A percentile compares a stretch with the other conserved stretches of the same genome.
Conservation (phyloP, 2,797 vertebrate genomes). For the Etheostoma nigrum region DNA sequence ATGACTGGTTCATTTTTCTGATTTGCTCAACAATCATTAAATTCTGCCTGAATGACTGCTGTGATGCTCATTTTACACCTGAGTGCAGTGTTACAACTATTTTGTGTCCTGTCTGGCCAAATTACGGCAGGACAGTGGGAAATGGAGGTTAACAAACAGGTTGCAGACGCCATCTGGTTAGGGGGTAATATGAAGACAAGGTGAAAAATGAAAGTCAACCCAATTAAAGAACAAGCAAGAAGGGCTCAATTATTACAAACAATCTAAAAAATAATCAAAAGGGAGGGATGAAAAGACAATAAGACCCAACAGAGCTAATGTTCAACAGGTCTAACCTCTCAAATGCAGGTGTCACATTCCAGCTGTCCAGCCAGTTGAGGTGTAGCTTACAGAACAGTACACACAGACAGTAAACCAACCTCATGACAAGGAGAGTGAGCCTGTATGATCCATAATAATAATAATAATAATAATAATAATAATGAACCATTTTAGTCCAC, state of each 20-base stretch:
- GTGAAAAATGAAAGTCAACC: conserved; percentile 6
- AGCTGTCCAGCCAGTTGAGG: conserved; percentile 35
- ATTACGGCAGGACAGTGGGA: conserved; percentile 9
- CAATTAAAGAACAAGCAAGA: background rate
- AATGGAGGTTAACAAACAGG: conserved; percentile 20
- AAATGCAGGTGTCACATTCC: conserved; percentile 56
- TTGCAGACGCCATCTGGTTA: background rate
- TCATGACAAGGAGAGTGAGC: conserved; percentile 9
- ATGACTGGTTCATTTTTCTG: conserved; percentile 49
- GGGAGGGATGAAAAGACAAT: background rate
- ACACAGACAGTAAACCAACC: conserved; percentile 31
- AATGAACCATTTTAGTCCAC: conserved; percentile 19
- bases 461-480: conserved; percentile 17
- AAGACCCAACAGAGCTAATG: background rate
- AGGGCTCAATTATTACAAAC: background rate
- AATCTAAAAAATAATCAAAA: background rate
- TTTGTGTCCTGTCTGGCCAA: conserved; percentile 23
- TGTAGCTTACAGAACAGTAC: conserved; percentile 20
- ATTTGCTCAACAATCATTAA: conserved; percentile 45
- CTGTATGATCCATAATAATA: conserved; percentile 36
- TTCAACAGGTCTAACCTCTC: conserved; percentile 19
- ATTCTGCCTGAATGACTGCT: conserved; percentile 36
- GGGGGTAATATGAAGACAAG: conserved; percentile 3
- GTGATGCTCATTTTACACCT: conserved; percentile 31
- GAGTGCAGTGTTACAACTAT: conserved; percentile 5